Evolutionary conservation across 1,140 invertebrate genomes (phyloP).

Genomic region (Procambarus virginalis): DNA sequence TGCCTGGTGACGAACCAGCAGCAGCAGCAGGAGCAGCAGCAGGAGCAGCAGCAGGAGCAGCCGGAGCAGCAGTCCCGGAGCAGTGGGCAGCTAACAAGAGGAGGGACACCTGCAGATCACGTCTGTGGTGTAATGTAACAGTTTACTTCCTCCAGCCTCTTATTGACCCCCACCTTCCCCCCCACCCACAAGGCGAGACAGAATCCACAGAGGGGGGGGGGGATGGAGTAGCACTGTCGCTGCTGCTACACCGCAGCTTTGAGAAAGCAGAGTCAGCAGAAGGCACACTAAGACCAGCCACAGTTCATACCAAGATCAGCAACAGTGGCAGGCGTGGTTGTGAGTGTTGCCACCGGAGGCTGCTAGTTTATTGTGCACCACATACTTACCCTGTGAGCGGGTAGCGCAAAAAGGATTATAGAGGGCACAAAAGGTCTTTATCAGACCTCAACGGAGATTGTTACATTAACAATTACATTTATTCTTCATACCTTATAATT

Average conservation of each 20-base stretch:
- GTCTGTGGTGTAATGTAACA: slow-evolving; percentile 54
- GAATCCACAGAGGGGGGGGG: neutral
- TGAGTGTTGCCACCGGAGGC: too few species aligned
- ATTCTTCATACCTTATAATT: too few species aligned
- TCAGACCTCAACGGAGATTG: too few species aligned
- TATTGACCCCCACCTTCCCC: too few species aligned
- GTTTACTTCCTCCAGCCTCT: slow-evolving; percentile 41
- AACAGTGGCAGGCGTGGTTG: too few species aligned
- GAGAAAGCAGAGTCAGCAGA: neutral
- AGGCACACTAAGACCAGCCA: neutral
- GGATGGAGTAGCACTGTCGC: neutral
- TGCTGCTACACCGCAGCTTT: neutral
- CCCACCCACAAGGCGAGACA: neutral
- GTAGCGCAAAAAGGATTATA: too few species aligned
- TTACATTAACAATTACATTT: too few species aligned
- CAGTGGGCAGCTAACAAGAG: neutral
- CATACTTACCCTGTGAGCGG: too few species aligned
- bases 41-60: too few species aligned
- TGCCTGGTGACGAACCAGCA: neutral
- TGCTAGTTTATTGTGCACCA: too few species aligned
- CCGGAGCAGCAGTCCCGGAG: neutral
- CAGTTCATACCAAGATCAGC: neutral
- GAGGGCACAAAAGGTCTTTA: too few species aligned
- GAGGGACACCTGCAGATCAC: slow-evolving; percentile 38
- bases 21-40: neutral